Base-by-base conservation (phyloP, 2,113 vertebrate species). In the Corydoras sp. region DNA sequence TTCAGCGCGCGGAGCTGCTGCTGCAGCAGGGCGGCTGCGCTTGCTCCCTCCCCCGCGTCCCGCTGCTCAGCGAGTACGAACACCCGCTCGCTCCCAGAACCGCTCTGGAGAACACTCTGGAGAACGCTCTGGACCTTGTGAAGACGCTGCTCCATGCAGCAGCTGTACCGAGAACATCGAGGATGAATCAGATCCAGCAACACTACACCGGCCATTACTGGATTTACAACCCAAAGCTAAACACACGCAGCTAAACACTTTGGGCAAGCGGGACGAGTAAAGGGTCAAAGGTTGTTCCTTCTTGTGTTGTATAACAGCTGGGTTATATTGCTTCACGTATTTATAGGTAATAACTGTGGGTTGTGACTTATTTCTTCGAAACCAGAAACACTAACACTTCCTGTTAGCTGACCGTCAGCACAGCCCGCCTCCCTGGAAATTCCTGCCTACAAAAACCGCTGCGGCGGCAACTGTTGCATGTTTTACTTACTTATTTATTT, bases 181-280 rank as follows among this genome's bases (percentile, higher is more conserved):
- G 63, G 6, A n/a, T 79, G 76, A 3, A 72, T 68, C 53, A 85
- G 68, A 59, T 85, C 84, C 71, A 80, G 61, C 4, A 85, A 29
- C 24, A 76, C 24, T 2, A 74, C 75, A 9, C 76, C 51, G 62
- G 63, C 66, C 80, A 85, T 85, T 9, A 10, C 62, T 54, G 58
- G 49, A 43, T 4, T 58, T 5, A 43, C 35, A 43, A 43, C 35
- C 0, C 35, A 5, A 43, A 43, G 18, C 35, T 5, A 43, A 43
- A 43, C 35, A 8, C 35, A 43, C 35, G 35, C 35, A 43, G 35
- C 35, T 4, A 24, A 43, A 43, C 35, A 43, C 35, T 24, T 24
- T 43, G 2, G 7, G 35, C 35, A 43, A 43, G 7, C 35, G 7
- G 35, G 4, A 43, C 35, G 35, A 43, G 35, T 43, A 5, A 43